Evolutionary conservation across 2,888 invertebrate species (phyloP).

Genomic region (Ischnura elegans): DNA sequence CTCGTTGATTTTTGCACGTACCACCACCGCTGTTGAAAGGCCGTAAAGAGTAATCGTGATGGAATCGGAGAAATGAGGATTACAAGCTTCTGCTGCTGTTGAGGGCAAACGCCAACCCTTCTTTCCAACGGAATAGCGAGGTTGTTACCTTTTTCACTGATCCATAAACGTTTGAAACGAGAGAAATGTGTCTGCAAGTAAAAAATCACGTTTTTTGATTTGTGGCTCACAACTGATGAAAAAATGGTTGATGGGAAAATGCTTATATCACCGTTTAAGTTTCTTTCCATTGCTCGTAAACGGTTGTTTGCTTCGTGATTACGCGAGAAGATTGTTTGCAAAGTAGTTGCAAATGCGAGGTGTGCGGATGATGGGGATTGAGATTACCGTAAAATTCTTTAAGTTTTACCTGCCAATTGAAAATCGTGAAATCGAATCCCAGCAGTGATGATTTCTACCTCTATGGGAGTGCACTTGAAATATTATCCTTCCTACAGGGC

Average conservation of each 20-base stretch:
- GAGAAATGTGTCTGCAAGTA: not conserved
- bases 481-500: no score
- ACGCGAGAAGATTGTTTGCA: no score
- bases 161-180: not conserved
- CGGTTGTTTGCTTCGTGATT: not conserved
- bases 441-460: no score
- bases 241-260: not conserved
- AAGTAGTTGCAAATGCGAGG: no score
- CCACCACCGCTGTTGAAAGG: not conserved
- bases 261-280: not conserved
- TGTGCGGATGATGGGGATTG: no score
- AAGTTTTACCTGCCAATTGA: no score
- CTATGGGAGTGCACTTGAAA: no score
- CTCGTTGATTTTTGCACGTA: constrained; percentile 12
- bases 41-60: not conserved
- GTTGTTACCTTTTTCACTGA: not conserved
- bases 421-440: no score
- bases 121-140: not conserved
- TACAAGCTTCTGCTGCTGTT: not conserved
- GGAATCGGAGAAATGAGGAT: not conserved
- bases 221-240: not conserved
- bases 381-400: no score
- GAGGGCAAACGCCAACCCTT: no score
- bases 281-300: not conserved
- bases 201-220: not conserved